Conservation (phyloP, 2,797 vertebrate genomes). For the Eupleurogrammus muticus region DNA sequence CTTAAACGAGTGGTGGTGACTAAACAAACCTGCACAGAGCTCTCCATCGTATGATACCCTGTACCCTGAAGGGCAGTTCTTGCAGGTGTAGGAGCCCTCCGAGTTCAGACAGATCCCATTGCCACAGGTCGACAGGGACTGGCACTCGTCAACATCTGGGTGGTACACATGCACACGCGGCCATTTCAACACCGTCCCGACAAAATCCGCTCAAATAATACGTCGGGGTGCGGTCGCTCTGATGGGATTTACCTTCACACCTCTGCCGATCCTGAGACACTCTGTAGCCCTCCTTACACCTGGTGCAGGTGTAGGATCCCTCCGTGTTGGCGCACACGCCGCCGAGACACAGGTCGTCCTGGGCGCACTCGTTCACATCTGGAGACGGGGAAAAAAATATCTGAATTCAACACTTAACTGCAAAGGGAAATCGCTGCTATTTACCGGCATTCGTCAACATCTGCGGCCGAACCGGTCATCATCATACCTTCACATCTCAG, state of each 20-base stretch:
- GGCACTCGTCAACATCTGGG: slow-evolving; percentile 85
- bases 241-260: slow-evolving; percentile 79
- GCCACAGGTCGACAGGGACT: slow-evolving; percentile 79
- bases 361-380: slow-evolving; percentile 84
- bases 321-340: slow-evolving; percentile 88
- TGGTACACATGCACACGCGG: slow-evolving; percentile 24
- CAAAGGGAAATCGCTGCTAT: slow-evolving; percentile 8
- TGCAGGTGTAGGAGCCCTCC: slow-evolving; percentile 85
- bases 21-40: slow-evolving; percentile 83
- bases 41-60: slow-evolving; percentile 79
- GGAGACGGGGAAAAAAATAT: slow-evolving; percentile 22
- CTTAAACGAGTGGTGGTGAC: slow-evolving; percentile 12
- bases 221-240: slow-evolving; percentile 23
- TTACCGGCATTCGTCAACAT: slow-evolving; percentile 4
- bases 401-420: slow-evolving; percentile 22
- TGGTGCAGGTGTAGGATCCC: slow-evolving; percentile 89
- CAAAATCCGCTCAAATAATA: slow-evolving; percentile 25
- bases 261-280: slow-evolving; percentile 72
- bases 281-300: slow-evolving; percentile 86
- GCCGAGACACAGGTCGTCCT: slow-evolving; percentile 72
- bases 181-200: slow-evolving; percentile 20
- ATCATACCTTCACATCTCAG: slow-evolving; percentile 87
- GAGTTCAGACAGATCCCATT: slow-evolving; percentile 89
- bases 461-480: slow-evolving; percentile 22
- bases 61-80: slow-evolving; percentile 82